phyloP scores from a whole-genome alignment of 64 coral and sea anemone species.

The Stichodactyla helianthus region DNA sequence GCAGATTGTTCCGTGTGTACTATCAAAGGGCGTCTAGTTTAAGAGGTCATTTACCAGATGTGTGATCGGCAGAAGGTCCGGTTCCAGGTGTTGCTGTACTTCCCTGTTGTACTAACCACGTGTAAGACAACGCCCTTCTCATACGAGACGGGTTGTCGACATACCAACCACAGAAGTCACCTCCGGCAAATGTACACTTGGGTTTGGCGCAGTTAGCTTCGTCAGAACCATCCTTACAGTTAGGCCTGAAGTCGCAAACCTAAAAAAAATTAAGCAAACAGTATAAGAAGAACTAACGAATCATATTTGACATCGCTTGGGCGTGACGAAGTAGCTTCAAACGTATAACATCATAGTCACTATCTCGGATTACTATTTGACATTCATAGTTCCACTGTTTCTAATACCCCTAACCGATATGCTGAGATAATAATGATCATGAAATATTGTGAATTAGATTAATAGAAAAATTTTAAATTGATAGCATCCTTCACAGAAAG shows the following conservation, averaged over 20 bases:
- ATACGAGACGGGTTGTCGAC: slow-evolving; percentile 56
- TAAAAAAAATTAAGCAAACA: slow-evolving; percentile 8
- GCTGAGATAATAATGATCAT: too few species aligned
- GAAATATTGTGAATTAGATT: too few species aligned
- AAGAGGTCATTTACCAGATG: slow-evolving; percentile 23
- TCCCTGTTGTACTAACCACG: slow-evolving; percentile 70
- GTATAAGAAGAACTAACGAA: not conserved
- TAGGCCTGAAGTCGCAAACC: slow-evolving; percentile 79
- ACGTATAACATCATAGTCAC: too few species aligned
- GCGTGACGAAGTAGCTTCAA: too few species aligned
- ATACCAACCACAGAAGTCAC: slow-evolving; percentile 77
- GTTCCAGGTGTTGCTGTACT: slow-evolving; percentile 49
- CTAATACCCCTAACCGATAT: too few species aligned
- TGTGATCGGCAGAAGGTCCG: slow-evolving; percentile 75
- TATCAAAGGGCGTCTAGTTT: too few species aligned
- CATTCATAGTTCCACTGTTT: too few species aligned
- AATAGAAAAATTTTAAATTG: too few species aligned
- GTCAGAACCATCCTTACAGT: slow-evolving; percentile 72
- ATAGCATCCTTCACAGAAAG: too few species aligned
- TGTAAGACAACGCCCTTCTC: slow-evolving; percentile 55
- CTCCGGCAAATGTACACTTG: slow-evolving; percentile 64
- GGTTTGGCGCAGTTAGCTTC: slow-evolving; percentile 65
- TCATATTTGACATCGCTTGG: not conserved
- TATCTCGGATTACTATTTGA: too few species aligned
- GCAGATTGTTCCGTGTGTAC: too few species aligned